Base-by-base conservation (phyloP, 2,888 invertebrate species). In the Ptychoptera contaminata region DNA sequence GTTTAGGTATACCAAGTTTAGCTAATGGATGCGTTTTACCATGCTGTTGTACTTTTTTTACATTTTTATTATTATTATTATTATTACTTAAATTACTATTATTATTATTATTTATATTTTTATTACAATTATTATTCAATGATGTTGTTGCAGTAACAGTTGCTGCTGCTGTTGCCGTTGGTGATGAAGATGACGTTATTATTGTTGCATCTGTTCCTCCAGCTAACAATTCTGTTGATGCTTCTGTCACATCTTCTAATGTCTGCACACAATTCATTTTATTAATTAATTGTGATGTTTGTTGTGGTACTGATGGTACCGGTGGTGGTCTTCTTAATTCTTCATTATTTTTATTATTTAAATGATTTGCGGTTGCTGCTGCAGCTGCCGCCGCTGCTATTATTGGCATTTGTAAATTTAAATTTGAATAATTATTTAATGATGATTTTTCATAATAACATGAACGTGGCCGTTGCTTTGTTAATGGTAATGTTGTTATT, bases 1-100 rank as follows among this genome's bases (percentile, higher is more conserved):
- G 74, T 71, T 82, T 79, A 65, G 74, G 77, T 67, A 81, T 73
- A 69, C 79, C 81, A 67, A 92, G 75, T 75, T 82, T 82, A 58
- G 88, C 81, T 59, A 92, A 73, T 53, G 92, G 91, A 73, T 92
- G 91, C 58, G 84, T 88, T 67, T 86, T 87, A 56, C 91, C 91
- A 63, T 87, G 90, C 65, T 91, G 90, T 67, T 85, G 83, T 67
- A 83, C 79, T 65, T 83, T 83, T 55, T 48, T 23, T 5, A 83
- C 79, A 35, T 16, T 35, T 42, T 35, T 16, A 16, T 42, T 42
- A 42, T 39, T 39, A 34, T 34, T 16, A 10, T 23, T 40, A 29
- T 16, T 37, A 16, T n/a, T 41, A 11, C 32, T 7, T 15, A 37
- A 16, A 36, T 41, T n/a, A n/a, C n/a, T 46, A 16, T 35, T 14